Percentiles rank a stretch among this genome's conserved stretches.
Evolutionary conservation across 2,113 vertebrate genomes (phyloP).

Genomic region (Arenaria interpres): DNA sequence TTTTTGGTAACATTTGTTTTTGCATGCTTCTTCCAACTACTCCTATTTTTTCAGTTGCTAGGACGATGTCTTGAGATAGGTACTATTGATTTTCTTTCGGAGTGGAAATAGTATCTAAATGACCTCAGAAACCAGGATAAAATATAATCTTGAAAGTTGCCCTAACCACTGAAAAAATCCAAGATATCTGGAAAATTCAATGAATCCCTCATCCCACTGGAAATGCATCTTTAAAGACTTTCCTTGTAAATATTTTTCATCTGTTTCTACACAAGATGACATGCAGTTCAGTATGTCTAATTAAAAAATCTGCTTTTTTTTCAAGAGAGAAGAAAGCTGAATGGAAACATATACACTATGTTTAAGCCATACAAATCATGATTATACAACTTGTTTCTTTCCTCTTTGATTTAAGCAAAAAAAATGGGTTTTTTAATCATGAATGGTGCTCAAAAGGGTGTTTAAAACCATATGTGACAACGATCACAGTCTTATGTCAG

Average conservation of each 20-base stretch:
- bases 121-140: neutral
- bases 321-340: neutral
- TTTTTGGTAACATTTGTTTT: neutral
- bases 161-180: neutral
- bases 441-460: neutral
- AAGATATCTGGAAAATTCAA: neutral
- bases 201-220: neutral
- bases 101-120: neutral
- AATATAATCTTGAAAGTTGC: neutral
- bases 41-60: neutral
- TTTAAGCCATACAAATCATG: neutral
- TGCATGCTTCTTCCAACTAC: neutral
- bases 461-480: neutral
- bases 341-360: neutral
- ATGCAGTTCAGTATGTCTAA: neutral
- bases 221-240: neutral
- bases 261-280: neutral
- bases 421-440: accelerated
- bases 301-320: neutral
- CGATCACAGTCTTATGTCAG: neutral
- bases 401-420: neutral
- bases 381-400: neutral
- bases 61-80: neutral
- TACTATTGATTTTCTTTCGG: neutral
- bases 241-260: neutral